Conservation (phyloP, 2,797 vertebrate species). For the Anolis apletophallus region DNA sequence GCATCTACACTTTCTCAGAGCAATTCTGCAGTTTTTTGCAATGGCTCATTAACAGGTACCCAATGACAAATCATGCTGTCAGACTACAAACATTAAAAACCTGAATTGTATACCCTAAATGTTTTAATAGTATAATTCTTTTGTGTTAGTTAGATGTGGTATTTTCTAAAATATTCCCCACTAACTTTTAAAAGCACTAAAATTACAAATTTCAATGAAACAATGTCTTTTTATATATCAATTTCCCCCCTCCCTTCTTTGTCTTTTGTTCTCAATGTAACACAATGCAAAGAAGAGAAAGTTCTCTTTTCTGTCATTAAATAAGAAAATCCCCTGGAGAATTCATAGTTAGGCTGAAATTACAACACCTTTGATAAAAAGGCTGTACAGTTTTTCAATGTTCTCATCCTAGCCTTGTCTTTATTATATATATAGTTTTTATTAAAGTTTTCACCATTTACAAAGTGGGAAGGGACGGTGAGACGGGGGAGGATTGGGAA, state of each 20-base stretch:
- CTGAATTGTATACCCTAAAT: constrained; percentile 19
- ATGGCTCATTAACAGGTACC: constrained; percentile 63
- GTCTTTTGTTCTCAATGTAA: background rate
- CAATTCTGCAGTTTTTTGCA: constrained; percentile 39
- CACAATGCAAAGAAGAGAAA: background rate
- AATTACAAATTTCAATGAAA: background rate
- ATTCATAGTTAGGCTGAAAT: background rate
- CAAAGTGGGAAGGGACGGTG: no score
- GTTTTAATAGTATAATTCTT: constrained; percentile 35
- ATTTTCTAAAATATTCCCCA: constrained; percentile 9
- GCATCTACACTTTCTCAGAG: constrained; percentile 42
- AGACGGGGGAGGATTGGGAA: no score
- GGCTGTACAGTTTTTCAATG: background rate
- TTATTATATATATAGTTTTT: no score
- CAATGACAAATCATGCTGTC: constrained; percentile 62
- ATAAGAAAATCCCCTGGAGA: background rate
- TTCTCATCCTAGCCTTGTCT: background rate
- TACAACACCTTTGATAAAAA: background rate
- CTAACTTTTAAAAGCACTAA: background rate
- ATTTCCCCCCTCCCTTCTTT: no score
- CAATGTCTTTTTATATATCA: background rate
- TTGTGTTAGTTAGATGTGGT: constrained; percentile 18
- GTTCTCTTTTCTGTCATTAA: background rate
- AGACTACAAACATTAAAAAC: constrained; percentile 54
- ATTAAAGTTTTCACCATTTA: no score